Base-by-base conservation (phyloP, 2,797 vertebrate genomes). In the Chelon auratus region DNA sequence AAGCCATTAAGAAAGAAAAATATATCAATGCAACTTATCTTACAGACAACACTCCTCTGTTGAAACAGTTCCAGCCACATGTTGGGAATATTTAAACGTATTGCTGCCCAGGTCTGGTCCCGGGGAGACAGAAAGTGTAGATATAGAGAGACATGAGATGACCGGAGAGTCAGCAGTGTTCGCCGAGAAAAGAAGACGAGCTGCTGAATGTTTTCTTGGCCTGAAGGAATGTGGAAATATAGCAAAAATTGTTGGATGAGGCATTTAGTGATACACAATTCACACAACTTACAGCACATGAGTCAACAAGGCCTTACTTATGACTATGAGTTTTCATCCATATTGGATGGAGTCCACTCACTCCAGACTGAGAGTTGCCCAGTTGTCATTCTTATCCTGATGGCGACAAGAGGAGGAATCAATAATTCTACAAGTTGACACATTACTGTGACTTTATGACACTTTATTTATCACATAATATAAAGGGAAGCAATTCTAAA, bases 141-240 rank as follows among this genome's bases (percentile, higher is more conserved):
- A 87, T 67, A 81, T 58, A 83, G 78, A 81, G 84, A 88, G 83
- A 88, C 83, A 89, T 65, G 11, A 84, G 87, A 90, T 68, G 60
- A 89, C 78, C 83, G 88, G 86, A 89, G 82, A 81, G 62, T 86
- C 91, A 83, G 82, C 81, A 14, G 82, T 80, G 80, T 60, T 78
- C 24, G 53, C 59, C 62, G 36, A 40, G 65, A 73, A 57, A 83
- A 70, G 68, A 77, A 71, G 78, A 87, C 84, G 50, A 85, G 76
- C 70, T 72, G 84, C 89, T 88, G 88, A 87, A 79, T 73, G 85
- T 86, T 88, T 84, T 89, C 92, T 93, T 92, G 93, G 93, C 91
- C 93, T 93, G 77, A 15, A 53, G 51, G 63, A 36, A 62, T 77
- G 54, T 14, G 48, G 17, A 20, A 56, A 69, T 58, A 80, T 43